Base-by-base conservation (phyloP, 2,797 vertebrate genomes). In the Spinus olivaceus region DNA sequence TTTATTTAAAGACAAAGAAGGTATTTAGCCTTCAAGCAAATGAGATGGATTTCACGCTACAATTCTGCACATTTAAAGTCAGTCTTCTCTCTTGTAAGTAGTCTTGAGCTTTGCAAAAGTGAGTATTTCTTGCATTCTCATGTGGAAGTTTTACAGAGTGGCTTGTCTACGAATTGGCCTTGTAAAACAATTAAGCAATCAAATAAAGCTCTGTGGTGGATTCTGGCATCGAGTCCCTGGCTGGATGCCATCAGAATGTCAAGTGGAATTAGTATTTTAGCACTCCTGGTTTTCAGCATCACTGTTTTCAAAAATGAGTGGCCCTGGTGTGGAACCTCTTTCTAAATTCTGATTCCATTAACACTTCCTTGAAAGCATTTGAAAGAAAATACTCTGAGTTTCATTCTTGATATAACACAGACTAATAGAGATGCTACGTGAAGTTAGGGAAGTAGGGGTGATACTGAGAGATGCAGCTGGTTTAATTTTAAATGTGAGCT, bases 181-280 rank as follows among this genome's bases (percentile, higher is more conserved):
- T 93, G 47, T 95, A 95, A 96, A 94, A 93, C 80, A 95, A 90
- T 96, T 97, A 94, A 85, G 90, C 92, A 93, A 92, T 95, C 91
- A 91, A 95, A 92, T 95, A 94, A 95, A 96, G 83, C 94, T 95
- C 74, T 89, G 82, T 92, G 83, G 89, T 94, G 60, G 63, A 88
- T 92, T 91, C 78, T 96, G 93, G 94, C 86, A 47, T 73, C 28
- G 46, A 61, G 63, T 76, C 44, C 39, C 70, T 96, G 91, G 87
- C 95, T 81, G 64, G 57, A 13, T 94, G 94, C 94, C 91, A 94
- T 81, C 44, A 49, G 84, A 87, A 83, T 90, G 80, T 96, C 94
- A 94, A 93, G 77, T 91, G 81, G 86, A 86, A 91, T 92, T 93
- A 91, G 67, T 88, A 85, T 94, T 94, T 95, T 86, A 93, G 59